phyloP scores from a whole-genome alignment of 2,888 invertebrate species.

The Phlogophora meticulosa region DNA sequence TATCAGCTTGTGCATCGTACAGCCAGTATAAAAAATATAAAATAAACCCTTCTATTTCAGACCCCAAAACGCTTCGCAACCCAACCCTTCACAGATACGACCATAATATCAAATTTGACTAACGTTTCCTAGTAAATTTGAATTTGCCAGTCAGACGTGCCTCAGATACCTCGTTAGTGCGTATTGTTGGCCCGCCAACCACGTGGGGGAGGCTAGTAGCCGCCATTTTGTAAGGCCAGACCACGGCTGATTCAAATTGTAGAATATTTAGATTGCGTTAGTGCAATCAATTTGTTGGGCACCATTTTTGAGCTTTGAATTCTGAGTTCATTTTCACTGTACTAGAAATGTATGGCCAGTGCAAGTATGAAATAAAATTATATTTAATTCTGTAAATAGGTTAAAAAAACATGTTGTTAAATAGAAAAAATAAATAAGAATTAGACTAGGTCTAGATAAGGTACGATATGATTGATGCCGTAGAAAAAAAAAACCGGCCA shows the following conservation, averaged over 20 bases:
- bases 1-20: too few species aligned
- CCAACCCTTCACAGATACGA: slow-evolving; percentile 11
- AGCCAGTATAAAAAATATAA: not conserved
- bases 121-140: slow-evolving; percentile 59
- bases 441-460: too few species aligned
- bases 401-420: not conserved
- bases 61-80: not conserved
- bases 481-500: too few species aligned
- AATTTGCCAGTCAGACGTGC: slow-evolving; percentile 62
- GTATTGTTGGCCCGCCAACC: slow-evolving; percentile 58
- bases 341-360: not conserved
- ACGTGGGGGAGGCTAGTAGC: slow-evolving; percentile 49
- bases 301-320: not conserved
- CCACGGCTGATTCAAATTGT: slow-evolving; percentile 33
- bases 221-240: slow-evolving; percentile 38
- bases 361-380: not conserved
- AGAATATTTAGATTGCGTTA: slow-evolving; percentile 26
- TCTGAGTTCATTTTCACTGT: not conserved
- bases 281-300: slow-evolving; percentile 8
- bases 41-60: slow-evolving; percentile 7
- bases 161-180: slow-evolving; percentile 65
- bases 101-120: slow-evolving; percentile 62
- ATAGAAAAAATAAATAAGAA: too few species aligned
- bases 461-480: too few species aligned
- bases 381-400: not conserved